Evolutionary conservation across 2,113 vertebrate genomes (phyloP), one percentile per base, ranked within the genome.

Genomic region (Trematomus loennbergii): DNA sequence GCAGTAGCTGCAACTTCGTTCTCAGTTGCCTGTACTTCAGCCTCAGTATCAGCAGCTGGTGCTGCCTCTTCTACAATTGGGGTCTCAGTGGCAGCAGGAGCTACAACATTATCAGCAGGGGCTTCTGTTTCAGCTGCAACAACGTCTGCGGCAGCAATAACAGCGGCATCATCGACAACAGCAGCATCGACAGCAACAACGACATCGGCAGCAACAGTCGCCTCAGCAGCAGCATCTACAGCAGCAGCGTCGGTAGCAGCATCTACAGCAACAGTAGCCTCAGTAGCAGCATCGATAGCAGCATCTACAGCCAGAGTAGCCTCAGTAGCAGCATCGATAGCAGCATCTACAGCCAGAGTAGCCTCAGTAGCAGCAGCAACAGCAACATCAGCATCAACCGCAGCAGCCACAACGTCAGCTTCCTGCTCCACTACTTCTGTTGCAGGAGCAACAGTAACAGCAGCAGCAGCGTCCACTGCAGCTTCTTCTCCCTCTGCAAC

Each of bases 1-100:
- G 11, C 92, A 94, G 81, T 95, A 89, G 82, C 94, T 84, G 75
- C 79, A 84, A 68, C 91, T 72, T 83, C 88, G 64, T 91, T 93
- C 20, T 82, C 93, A 84, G 88, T 81, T 90, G 36, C 96, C 90
- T 70, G 91, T 16, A 79, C 54, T 94, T 74, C 95, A 83, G 61
- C 93, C 89, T 87, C 81, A 71, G 84, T 83, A 85, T 87, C 95
- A 74, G 4, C 94, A 76, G 71, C 94, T 88, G 87, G 91, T 87
- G 68, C 93, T 83, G 78, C 93, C 87, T 80, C 94, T 85, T 48
- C 94, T 91, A 65, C 91, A 92, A 7, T 79, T 86, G 54, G 90
- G 87, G 87, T 82, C 91, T 88, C 93, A 85, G 67, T 90, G 81
- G 83, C 95, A 91, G 76, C 95, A 83, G 75, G 91, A 25, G 64